Conservation (phyloP, 2,888 invertebrate species). For the Druceiella hillmani region DNA sequence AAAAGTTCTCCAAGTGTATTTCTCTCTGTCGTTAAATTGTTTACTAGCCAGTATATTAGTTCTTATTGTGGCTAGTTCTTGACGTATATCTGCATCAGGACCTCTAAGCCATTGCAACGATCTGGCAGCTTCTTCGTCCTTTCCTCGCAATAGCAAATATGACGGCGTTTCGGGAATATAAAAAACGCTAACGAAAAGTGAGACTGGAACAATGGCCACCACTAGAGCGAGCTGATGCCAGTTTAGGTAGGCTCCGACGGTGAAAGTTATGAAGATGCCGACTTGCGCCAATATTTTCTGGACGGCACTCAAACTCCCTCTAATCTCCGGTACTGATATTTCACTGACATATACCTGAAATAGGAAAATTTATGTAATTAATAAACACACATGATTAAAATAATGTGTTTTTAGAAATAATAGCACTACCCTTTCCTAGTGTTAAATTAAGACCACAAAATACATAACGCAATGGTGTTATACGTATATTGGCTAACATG, state of each 20-base stretch:
- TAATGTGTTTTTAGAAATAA: not conserved
- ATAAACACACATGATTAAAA: slow-evolving; percentile 1
- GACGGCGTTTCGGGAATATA: slow-evolving; percentile 88
- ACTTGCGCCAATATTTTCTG: slow-evolving; percentile 80
- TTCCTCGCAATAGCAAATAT: slow-evolving; percentile 67
- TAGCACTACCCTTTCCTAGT: too few species aligned
- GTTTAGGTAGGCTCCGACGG: slow-evolving; percentile 72
- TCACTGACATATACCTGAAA: slow-evolving; percentile 83
- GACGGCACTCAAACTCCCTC: slow-evolving; percentile 81
- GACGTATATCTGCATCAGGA: slow-evolving; percentile 67
- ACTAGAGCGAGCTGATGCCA: slow-evolving; percentile 80
- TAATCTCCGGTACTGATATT: slow-evolving; percentile 78
- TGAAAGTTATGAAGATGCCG: slow-evolving; percentile 77
- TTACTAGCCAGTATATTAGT: slow-evolving; percentile 60
- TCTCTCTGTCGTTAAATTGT: slow-evolving; percentile 34
- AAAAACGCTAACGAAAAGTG: slow-evolving; percentile 67
- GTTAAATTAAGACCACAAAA: too few species aligned
- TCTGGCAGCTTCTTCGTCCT: slow-evolving; percentile 66
- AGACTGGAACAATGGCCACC: slow-evolving; percentile 69
- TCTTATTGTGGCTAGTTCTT: slow-evolving; percentile 65
- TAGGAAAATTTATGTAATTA: slow-evolving; percentile 30
- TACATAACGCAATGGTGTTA: too few species aligned
- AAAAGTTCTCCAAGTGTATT: slow-evolving; percentile 36
- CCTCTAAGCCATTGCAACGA: slow-evolving; percentile 78
- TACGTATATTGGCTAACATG: too few species aligned